These are phyloP conservation scores for Sprattus sprattus DNA, from an alignment of 2,113 vertebrate genomes.

Conservation along the genomic window DNA sequence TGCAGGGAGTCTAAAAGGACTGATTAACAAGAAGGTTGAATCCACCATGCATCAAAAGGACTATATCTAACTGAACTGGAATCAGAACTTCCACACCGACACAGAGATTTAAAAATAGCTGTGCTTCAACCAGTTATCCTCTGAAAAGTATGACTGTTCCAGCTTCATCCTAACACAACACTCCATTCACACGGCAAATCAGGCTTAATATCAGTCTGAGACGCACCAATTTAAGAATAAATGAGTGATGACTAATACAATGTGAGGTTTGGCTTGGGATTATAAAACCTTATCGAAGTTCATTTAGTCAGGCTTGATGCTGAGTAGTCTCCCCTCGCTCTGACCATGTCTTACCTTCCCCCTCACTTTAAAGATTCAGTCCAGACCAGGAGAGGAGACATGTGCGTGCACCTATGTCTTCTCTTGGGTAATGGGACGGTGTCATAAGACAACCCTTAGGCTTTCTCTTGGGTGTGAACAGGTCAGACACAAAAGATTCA, in stretches of 20 bases:
- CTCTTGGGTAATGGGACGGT: background rate
- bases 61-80: background rate
- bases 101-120: slow-evolving; percentile 3
- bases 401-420: background rate
- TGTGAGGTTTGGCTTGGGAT: background rate
- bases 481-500: background rate
- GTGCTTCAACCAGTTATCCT: background rate
- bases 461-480: background rate
- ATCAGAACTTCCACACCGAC: background rate
- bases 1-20: background rate
- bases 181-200: background rate
- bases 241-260: background rate
- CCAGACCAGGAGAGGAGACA: background rate
- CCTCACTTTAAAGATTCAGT: background rate
- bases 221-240: background rate
- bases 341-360: too few species aligned
- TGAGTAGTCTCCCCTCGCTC: too few species aligned
- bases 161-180: background rate
- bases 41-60: background rate
- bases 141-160: background rate
- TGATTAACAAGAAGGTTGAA: slow-evolving; percentile 1
- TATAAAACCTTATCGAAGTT: background rate
- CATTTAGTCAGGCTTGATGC: background rate
- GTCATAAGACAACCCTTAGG: background rate
- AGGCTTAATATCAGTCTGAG: background rate